Conservation (phyloP, 2,888 invertebrate genomes). For the Galerucella pusilla region DNA sequence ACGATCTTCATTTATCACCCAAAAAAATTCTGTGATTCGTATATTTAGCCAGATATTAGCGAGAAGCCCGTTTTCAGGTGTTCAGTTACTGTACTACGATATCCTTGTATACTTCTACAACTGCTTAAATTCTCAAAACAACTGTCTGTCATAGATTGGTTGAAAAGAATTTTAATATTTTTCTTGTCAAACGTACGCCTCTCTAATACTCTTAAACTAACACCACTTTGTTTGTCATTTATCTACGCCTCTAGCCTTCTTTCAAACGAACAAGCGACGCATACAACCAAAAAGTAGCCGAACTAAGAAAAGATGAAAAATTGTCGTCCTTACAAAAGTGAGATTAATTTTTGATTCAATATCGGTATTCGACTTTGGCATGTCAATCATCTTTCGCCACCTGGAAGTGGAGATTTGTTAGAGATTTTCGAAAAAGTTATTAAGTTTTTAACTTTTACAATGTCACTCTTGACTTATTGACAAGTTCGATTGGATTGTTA, state of each 20-base stretch:
- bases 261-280: conserved; percentile 4
- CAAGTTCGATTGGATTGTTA: conserved; percentile 33
- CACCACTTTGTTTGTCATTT: conserved; percentile 12
- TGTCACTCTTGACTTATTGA: conserved; percentile 34
- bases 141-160: neutral
- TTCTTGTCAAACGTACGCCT: neutral
- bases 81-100: too few species aligned
- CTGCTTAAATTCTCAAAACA: neutral
- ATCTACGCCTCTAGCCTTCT: neutral
- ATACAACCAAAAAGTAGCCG: conserved; percentile 2
- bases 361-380: conserved; percentile 19
- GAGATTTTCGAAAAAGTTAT: conserved; percentile 26
- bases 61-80: too few species aligned
- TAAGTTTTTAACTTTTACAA: conserved; percentile 26
- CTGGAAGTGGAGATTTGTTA: conserved; percentile 13
- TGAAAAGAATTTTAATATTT: conserved; percentile 1
- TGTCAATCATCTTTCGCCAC: conserved; percentile 29
- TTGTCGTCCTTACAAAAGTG: conserved; percentile 9
- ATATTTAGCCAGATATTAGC: too few species aligned
- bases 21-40: too few species aligned
- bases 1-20: too few species aligned
- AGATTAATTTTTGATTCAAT: conserved; percentile 32
- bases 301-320: conserved; percentile 27
- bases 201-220: conserved; percentile 14
- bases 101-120: too few species aligned